Evolutionary conservation across 2,797 vertebrate species (phyloP).

Genomic region (Aselliscus stoliczkanus): DNA sequence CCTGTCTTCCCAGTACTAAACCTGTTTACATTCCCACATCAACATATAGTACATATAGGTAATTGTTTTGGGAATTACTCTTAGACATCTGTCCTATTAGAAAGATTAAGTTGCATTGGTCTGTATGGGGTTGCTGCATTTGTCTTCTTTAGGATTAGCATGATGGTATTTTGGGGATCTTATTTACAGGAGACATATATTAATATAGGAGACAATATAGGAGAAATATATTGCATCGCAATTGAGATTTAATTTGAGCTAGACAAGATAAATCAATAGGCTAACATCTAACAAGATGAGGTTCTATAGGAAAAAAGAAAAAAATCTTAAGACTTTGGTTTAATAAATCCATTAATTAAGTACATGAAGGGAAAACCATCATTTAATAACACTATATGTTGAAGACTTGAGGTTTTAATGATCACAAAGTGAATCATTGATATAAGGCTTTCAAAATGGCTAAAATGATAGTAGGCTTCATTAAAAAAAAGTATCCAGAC

Average conservation of each 20-base stretch:
- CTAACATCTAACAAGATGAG: not conserved
- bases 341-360: constrained; percentile 26
- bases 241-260: not conserved
- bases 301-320: not conserved
- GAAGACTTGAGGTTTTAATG: not conserved
- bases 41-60: not conserved
- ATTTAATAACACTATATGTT: not conserved
- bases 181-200: not conserved
- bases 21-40: not conserved
- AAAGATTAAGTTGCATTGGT: not conserved
- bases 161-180: not conserved
- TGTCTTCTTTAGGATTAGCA: not conserved
- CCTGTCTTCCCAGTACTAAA: not conserved
- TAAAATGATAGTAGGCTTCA: not conserved
- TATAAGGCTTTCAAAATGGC: not conserved
- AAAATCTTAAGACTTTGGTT: not conserved
- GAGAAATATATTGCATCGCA: not conserved
- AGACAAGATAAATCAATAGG: not conserved
- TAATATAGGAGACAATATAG: not conserved
- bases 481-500: not conserved
- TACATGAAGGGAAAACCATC: not conserved
- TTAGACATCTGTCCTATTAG: not conserved
- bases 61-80: not conserved
- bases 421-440: not conserved
- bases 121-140: not conserved